Evolutionary conservation across 2,888 invertebrate species (phyloP).

Genomic region (Sycophila texana): DNA sequence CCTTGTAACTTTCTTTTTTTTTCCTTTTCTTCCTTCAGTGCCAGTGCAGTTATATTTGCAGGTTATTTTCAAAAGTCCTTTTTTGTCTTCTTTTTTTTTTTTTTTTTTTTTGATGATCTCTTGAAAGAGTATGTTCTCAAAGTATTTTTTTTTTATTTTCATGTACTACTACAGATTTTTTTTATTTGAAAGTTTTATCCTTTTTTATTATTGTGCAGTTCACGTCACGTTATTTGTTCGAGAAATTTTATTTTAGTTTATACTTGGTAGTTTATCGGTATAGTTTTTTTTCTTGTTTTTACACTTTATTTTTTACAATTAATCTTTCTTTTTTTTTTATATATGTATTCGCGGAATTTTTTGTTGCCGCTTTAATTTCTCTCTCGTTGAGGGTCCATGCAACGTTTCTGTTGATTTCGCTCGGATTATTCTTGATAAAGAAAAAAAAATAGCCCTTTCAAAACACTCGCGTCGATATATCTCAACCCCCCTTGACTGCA

Average conservation of each 20-base stretch:
- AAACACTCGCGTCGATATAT: conserved; percentile 27
- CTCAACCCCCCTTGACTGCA: conserved; percentile 73
- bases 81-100: too few relatives aligned
- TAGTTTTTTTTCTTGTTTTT: neutral
- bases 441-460: conserved; percentile 10
- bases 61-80: neutral
- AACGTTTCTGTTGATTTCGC: conserved; percentile 15
- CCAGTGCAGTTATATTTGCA: conserved; percentile 3
- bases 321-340: neutral
- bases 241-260: conserved; percentile 16
- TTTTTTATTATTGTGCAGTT: neutral
- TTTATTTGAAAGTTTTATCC: conserved; percentile 10
- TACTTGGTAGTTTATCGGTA: conserved; percentile 13
- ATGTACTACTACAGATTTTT: conserved; percentile 10
- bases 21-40: conserved; percentile 1
- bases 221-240: conserved; percentile 5
- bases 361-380: neutral
- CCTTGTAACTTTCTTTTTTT: neutral
- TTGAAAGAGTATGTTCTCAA: conserved; percentile 18
- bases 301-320: neutral
- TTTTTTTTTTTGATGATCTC: conserved; percentile 19
- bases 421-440: neutral
- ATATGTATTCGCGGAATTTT: neutral
- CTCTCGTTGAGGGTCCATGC: conserved; percentile 31
- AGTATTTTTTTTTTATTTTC: conserved; percentile 11